Evolutionary conservation across 2,888 invertebrate genomes (phyloP).

Genomic region (Amiota mariae): DNA sequence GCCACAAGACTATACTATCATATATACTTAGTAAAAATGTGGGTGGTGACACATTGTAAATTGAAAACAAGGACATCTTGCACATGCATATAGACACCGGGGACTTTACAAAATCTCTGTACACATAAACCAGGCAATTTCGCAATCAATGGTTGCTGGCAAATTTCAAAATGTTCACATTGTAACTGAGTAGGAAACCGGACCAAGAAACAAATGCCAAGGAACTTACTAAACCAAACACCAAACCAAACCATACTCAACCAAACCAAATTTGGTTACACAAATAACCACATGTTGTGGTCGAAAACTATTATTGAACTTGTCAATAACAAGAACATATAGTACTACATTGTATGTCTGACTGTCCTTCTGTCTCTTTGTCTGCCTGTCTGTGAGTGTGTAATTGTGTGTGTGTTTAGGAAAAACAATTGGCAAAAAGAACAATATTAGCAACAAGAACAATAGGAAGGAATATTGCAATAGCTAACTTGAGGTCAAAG

Average conservation of each 20-base stretch:
- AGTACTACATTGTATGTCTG: neutral
- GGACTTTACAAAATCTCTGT: constrained; percentile 25
- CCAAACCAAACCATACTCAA: neutral
- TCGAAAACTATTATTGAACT: constrained; percentile 62
- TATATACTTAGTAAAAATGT: too few species aligned
- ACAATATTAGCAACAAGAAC: too few species aligned
- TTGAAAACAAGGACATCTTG: neutral
- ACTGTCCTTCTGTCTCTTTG: too few species aligned
- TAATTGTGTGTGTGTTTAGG: constrained; percentile 14
- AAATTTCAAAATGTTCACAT: constrained; percentile 31
- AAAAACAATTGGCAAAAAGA: too few species aligned
- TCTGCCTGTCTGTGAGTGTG: neutral
- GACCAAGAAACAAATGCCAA: too few species aligned
- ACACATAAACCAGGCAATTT: constrained; percentile 53
- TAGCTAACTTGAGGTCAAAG: too few species aligned
- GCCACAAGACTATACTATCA: too few species aligned
- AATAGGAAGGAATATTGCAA: too few species aligned
- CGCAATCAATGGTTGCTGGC: constrained; percentile 43
- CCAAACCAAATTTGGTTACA: constrained; percentile 40
- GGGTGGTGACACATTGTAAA: too few species aligned
- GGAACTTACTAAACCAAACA: neutral
- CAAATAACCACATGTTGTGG: constrained; percentile 61
- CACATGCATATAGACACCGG: constrained; percentile 2
- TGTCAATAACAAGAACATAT: constrained; percentile 56
- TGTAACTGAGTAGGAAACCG: neutral